Percentiles rank a stretch among this genome's conserved stretches.
These are phyloP conservation scores for Coccyzus lansbergi DNA, from an alignment of 2,797 vertebrate species.

Conservation along the genomic window DNA sequence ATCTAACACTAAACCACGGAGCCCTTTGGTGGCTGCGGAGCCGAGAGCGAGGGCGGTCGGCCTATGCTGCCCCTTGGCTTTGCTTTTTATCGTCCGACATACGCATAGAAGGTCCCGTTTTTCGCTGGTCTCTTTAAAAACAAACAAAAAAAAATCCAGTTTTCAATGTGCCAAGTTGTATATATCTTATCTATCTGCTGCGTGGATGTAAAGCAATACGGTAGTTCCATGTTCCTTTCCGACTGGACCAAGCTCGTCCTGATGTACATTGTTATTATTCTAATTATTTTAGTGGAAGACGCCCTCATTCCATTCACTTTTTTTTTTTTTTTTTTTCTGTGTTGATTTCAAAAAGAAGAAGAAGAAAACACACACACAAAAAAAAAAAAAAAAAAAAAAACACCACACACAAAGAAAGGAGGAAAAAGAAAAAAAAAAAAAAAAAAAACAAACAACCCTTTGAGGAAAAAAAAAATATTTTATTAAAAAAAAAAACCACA, in stretches of 20 bases:
- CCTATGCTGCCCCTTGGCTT: conserved; percentile 73
- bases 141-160: conserved; percentile 74
- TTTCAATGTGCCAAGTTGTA: conserved; percentile 85
- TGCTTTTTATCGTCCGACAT: too few relatives aligned
- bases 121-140: too few relatives aligned
- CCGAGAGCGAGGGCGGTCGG: not conserved
- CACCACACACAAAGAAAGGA: too few relatives aligned
- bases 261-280: conserved; percentile 77
- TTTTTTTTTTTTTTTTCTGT: too few relatives aligned
- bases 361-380: not conserved
- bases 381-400: conserved; percentile 38
- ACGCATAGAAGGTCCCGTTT: conserved; percentile 78
- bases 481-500: conserved; percentile 80
- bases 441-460: conserved; percentile 63
- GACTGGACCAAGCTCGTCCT: conserved; percentile 80
- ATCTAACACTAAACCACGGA: too few relatives aligned
- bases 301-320: conserved; percentile 80
- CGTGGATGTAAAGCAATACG: conserved; percentile 84
- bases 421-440: too few relatives aligned
- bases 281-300: conserved; percentile 73
- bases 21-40: too few relatives aligned
- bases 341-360: conserved; percentile 72
- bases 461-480: conserved; percentile 81
- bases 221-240: conserved; percentile 75
- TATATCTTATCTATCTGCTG: conserved; percentile 79